Conservation (phyloP, 1,140 invertebrate genomes). For the Ceratoteleas bidentatus region DNA sequence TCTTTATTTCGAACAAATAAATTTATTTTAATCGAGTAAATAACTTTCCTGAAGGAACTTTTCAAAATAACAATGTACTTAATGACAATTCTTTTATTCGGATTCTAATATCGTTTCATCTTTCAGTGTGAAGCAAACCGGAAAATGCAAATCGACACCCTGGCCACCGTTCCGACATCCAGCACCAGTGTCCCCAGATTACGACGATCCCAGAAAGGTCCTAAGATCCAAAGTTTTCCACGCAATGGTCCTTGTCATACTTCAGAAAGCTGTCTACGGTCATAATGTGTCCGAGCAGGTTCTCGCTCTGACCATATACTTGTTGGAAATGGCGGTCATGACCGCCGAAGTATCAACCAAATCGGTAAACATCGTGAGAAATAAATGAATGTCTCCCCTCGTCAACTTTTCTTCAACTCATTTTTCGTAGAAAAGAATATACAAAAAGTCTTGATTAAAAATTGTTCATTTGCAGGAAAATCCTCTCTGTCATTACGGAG, state of each 20-base stretch:
- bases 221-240: constrained; percentile 92
- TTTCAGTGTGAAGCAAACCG: constrained; percentile 84
- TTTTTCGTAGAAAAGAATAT: no score
- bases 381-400: constrained; percentile 12
- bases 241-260: constrained; percentile 90
- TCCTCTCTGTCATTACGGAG: constrained; percentile 76
- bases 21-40: no score
- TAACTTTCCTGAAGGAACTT: no score
- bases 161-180: constrained; percentile 93
- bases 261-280: constrained; percentile 91
- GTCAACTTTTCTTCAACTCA: no score
- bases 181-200: constrained; percentile 84
- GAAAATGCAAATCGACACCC: constrained; percentile 86
- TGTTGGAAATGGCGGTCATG: constrained; percentile 91
- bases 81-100: no score
- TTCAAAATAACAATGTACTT: no score
- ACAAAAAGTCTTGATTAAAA: neutral
- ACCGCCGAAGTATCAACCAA: constrained; percentile 83
- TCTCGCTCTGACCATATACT: constrained; percentile 91
- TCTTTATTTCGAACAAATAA: no score
- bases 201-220: constrained; percentile 87
- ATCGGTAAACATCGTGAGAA: constrained; percentile 70
- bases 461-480: constrained; percentile 69
- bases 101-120: constrained; percentile 7
- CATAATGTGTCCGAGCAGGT: constrained; percentile 90